Evolutionary conservation across 2,113 vertebrate genomes (phyloP), one percentile per base, ranked within the genome.

Genomic region (Syngnathus typhle): DNA sequence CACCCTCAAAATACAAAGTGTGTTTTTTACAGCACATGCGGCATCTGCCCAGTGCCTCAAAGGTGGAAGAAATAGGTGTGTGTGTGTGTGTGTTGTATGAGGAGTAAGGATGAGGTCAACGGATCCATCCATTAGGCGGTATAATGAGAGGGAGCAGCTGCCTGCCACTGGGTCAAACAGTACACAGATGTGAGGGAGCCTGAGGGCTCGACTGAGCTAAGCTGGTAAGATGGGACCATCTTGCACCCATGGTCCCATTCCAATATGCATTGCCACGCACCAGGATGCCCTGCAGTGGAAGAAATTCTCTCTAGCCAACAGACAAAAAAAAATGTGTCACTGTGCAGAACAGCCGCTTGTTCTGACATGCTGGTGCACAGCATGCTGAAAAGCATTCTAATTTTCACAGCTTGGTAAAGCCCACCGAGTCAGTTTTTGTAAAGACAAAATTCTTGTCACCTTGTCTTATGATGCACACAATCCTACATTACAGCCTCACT

Each of bases 111-210:
- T 90, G 89, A 91, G 85, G 89, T 89, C 88, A 91, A 86, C 65
- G 51, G 87, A 91, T 85, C 88, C 86, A 79, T 87, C 84, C 87
- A 89, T 91, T 89, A 88, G 70, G 76, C 72, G 79, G 70, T 76
- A 79, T 86, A 87, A 87, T 86, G 85, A 89, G 85, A 84, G 77
- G 83, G 81, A 86, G 84, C 89, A 91, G 91, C 89, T 90, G 87
- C 81, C 81, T 84, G 82, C 82, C 64, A 55, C 77, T 77, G 72
- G 77, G 84, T 80, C 72, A 79, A 79, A 87, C 79, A 76, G 74
- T 74, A 70, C 82, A 78, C 85, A 90, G 81, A 88, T 89, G 84
- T 86, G 74, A 82, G 51, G 69, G 64, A 80, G 78, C 75, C 68
- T 69, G 67, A 72, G 60, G 76, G 63, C 70, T 62, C 37, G 39